Evolutionary conservation across 2,113 vertebrate species (phyloP).

Genomic region (Mustelus asterias): DNA sequence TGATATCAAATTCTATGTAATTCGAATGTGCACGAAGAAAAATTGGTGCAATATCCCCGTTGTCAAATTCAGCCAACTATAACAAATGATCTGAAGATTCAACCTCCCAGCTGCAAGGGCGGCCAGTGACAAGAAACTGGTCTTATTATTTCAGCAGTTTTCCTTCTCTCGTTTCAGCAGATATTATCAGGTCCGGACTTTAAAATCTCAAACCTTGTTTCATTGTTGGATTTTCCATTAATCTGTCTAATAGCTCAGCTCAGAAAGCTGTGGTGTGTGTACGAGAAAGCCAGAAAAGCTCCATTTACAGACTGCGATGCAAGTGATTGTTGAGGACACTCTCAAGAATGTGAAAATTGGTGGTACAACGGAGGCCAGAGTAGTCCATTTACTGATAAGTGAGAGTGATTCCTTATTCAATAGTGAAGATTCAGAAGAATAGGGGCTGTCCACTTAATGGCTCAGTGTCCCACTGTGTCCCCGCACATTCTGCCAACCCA

Average conservation of each 20-base stretch:
- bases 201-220: neutral
- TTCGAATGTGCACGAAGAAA: neutral
- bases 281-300: neutral
- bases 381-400: neutral
- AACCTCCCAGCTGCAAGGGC: neutral
- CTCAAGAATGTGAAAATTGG: neutral
- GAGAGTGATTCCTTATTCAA: neutral
- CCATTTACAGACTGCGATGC: neutral
- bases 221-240: neutral
- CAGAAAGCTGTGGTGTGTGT: neutral
- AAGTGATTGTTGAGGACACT: neutral
- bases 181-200: neutral
- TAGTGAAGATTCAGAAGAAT: neutral
- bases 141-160: neutral
- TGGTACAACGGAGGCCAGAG: neutral
- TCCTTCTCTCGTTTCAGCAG: neutral
- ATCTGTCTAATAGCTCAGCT: neutral
- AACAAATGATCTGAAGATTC: neutral
- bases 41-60: neutral
- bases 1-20: neutral
- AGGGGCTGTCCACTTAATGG: neutral
- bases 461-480: neutral
- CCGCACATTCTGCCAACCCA: neutral
- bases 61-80: neutral
- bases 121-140: neutral